phyloP scores from a whole-genome alignment of 2,113 vertebrate species.

The Otis tarda region DNA sequence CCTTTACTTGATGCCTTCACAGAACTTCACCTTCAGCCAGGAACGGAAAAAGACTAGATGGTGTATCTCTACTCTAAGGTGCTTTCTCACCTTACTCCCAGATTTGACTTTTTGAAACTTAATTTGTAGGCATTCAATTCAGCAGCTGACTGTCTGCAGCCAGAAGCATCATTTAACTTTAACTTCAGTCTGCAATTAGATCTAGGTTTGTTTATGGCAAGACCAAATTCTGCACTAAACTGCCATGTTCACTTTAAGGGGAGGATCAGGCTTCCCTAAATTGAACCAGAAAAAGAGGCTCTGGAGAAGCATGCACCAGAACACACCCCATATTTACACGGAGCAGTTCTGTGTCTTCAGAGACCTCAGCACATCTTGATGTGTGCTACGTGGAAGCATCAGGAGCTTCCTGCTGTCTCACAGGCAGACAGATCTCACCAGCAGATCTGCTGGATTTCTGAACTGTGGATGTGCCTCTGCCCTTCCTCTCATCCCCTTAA shows the following conservation, averaged over 20 bases:
- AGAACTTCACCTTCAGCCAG: neutral
- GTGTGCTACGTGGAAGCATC: neutral
- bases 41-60: neutral
- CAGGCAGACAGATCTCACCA: neutral
- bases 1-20: neutral
- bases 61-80: neutral
- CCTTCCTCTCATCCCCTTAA: neutral
- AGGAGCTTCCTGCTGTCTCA: neutral
- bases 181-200: neutral
- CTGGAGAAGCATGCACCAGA: neutral
- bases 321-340: neutral
- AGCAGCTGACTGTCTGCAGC: neutral
- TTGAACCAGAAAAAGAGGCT: neutral
- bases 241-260: neutral
- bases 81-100: neutral
- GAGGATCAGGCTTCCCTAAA: neutral
- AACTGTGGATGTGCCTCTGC: neutral
- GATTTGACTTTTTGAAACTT: neutral
- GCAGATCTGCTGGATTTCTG: neutral
- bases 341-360: neutral
- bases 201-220: neutral
- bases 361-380: neutral
- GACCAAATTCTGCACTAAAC: neutral
- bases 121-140: neutral
- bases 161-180: neutral